Base-by-base conservation (phyloP, 2,113 vertebrate species). In the Phaethornis superciliosus region DNA sequence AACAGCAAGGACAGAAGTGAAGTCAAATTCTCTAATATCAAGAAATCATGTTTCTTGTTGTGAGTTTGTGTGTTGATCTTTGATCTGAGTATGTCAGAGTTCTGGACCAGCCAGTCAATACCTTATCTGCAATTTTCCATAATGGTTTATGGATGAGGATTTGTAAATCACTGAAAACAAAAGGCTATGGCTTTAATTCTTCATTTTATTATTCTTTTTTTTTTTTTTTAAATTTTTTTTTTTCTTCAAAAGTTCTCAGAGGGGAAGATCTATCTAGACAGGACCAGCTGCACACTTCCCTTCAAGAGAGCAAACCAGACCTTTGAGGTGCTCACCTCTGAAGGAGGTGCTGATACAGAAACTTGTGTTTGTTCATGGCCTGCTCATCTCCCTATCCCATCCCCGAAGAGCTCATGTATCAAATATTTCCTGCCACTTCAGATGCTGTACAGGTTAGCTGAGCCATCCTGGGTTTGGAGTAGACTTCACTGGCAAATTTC, bases 51-150 rank as follows among this genome's bases (percentile, higher is more conserved):
- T 22, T 56, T 77, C 26, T 56, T 42, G 3, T 27, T 69, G 32
- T 35, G 46, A 58, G 19, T 55, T 77, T 85, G 37, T 49, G 47
- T 1, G 2, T 77, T 65, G 4, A 6, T 49, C 71, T 83, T 81
- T 0, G 0, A 15, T 59, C 15, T 64, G 63, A 59, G 35, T 0
- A 0, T 63, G 33, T 47, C 28, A 74, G 37, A 64, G 65, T 47
- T 54, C 84, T 56, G 49, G 35, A 27, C 12, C 37, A 55, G 5
- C 9, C 20, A 68, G 37, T 68, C 78, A 87, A 5, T 71, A 12
- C 3, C 7, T 7, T 51, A 10, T 26, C 21, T 81, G 27, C 42
- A 9, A 10, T 46, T 77, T 69, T 89, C 15, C 18, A 7, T 52
- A 9, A 55, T 15, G 21, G 42, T 7, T 7, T 55, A 18, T 0